phyloP scores from a whole-genome alignment of 2,113 vertebrate genomes.

The Tychaedon coryphoeus region DNA sequence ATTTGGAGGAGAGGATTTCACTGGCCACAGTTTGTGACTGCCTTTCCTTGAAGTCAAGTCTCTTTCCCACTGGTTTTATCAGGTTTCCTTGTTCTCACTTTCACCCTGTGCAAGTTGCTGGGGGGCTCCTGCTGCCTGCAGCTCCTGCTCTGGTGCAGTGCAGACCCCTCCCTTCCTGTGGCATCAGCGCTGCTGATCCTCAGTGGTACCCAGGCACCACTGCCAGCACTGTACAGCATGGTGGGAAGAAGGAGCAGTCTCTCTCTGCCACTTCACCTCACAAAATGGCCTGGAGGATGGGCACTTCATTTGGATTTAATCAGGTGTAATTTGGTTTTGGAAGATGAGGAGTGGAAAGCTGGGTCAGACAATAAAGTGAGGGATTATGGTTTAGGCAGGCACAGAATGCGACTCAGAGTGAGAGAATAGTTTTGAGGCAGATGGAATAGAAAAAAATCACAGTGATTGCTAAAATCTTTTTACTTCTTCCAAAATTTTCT shows the following conservation, averaged over 20 bases:
- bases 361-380: neutral
- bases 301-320: neutral
- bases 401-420: neutral
- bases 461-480: neutral
- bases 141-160: neutral
- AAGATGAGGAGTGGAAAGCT: neutral
- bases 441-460: neutral
- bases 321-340: neutral
- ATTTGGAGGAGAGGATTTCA: neutral
- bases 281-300: rapidly evolving
- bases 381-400: neutral
- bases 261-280: neutral
- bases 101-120: neutral
- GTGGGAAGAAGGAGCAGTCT: neutral
- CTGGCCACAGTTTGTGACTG: neutral
- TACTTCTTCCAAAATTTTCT: neutral
- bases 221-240: rapidly evolving
- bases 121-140: neutral
- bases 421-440: neutral
- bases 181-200: no score
- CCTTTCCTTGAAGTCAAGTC: neutral
- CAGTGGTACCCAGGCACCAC: neutral
- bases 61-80: neutral
- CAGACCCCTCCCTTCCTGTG: neutral
- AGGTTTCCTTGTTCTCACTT: neutral